Evolutionary conservation across 2,113 vertebrate genomes (phyloP), one percentile per base, ranked within the genome.

Genomic region (Chionis minor): DNA sequence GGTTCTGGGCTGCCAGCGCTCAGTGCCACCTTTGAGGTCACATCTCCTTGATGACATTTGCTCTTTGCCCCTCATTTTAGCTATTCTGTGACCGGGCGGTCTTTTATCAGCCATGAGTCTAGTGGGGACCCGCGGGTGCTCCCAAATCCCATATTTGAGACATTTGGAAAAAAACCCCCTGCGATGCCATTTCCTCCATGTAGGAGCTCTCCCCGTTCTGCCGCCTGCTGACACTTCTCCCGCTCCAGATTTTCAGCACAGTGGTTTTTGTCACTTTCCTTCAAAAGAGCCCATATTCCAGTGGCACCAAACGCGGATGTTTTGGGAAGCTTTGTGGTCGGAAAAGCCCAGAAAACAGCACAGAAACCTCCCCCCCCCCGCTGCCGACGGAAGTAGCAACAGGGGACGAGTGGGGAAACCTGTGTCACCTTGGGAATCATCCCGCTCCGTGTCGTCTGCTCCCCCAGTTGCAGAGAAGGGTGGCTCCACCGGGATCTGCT

Each of bases 261-360:
- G 24, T 1, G 0, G 1, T 30, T 80, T 61, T 62, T 42, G 32
- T 33, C 77, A 8, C 56, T 51, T 30, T 12, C 15, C 72, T 42
- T n/a, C 52, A 2, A 5, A 55, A 23, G 62, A 30, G 47, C 58
- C 44, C 42, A 3, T 21, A 58, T 21, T 28, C 35, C 74, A 40
- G 70, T 0, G 7, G 54, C 15, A 10, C 27, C 2, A 4, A 63
- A 40, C 0, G 7, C 12, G 10, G 40, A 2, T 0, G 6, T 12
- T 15, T 62, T 17, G 73, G 19, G 86, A 27, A 67, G 28, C 11
- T 75, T 17, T 42, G 69, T 9, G 51, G 59, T 32, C 27, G 23
- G 42, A 44, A 22, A 3, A 38, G 61, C n/a, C 5, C 8, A 14
- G 23, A 47, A 59, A 63, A 6, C 40, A 21, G n/a, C 32, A 1